Conservation (phyloP, 2,888 invertebrate species). For the Drosophila peninsularis region DNA sequence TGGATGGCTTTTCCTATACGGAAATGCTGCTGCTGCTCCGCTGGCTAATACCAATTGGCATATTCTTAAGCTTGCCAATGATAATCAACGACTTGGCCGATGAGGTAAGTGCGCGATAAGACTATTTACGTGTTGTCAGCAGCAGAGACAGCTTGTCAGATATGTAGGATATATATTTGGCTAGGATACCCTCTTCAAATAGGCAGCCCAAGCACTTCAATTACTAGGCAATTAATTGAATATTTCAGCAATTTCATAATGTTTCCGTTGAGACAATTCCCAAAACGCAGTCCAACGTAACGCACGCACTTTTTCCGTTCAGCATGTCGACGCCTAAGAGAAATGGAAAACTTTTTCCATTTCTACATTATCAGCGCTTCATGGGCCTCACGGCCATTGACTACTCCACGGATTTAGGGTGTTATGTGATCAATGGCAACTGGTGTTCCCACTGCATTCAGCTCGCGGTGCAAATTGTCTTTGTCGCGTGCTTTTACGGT, state of each 20-base stretch:
- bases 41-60: constrained; percentile 53
- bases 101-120: constrained; percentile 57
- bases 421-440: constrained; percentile 23
- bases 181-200: constrained; percentile 2
- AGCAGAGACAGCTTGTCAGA: background rate
- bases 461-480: background rate
- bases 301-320: background rate
- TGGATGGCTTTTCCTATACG: constrained; percentile 6
- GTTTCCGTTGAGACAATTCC: background rate
- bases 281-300: background rate
- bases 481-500: background rate
- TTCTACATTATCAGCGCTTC: constrained; percentile 31
- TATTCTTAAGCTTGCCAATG: constrained; percentile 54
- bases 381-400: constrained; percentile 32
- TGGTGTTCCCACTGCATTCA: constrained; percentile 15
- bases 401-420: constrained; percentile 7
- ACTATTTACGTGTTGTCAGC: background rate
- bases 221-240: constrained; percentile 2
- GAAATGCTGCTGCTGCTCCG: constrained; percentile 17
- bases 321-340: background rate
- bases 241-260: constrained; percentile 4
- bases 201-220: constrained; percentile 2
- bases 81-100: constrained; percentile 43
- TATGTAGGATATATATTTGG: no score
- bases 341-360: constrained; percentile 4